Evolutionary conservation across 1,140 invertebrate genomes (phyloP), one percentile per base, ranked within the genome.

Genomic region (Tigriopus japonicus): DNA sequence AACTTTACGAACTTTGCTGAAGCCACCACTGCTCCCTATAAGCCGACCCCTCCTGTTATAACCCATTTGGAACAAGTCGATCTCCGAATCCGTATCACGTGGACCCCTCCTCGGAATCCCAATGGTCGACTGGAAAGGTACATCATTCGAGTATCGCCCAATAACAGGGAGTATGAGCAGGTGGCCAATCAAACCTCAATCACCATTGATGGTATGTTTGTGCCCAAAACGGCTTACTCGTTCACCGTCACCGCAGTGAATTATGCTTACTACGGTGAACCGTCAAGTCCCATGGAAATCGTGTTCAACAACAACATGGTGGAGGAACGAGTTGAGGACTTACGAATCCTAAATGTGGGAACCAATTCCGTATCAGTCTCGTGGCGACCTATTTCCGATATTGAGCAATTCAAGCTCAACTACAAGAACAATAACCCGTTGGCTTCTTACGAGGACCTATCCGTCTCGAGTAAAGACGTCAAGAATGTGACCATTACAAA

Each of bases 41-140:
- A 77, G 10, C 84, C 85, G 1, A 77, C 74, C 19, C 71, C 77
- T 28, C 85, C 85, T 0, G 71, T 73, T 62, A 78, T 81, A 52
- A 70, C 87, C 0, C 76, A 73, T 1, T 80, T 78, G 0, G 73
- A 69, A 6, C 83, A 86, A 66, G 70, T 75, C 59, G 79, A 79
- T 63, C 78, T 78, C 1, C 71, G 76, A 7, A 75, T 87, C 1
- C 71, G 78, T 43, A 70, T 88, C 0, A 69, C 72, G 0, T 90
- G 85, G 85, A 74, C 78, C 53, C 67, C 75, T 15, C 84, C 86
- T 0, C 54, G 70, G 3, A 60, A 73, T 42, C 76, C 82, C 0
- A 80, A 81, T 62, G 85, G 85, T 5, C 59, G 70, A 6, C 77
- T 88, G 5, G 73, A 66, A 1, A 69, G 70, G 7, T 89, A 87